Evolutionary conservation across 2,888 invertebrate species (phyloP).

Genomic region (Sinelater perroti): DNA sequence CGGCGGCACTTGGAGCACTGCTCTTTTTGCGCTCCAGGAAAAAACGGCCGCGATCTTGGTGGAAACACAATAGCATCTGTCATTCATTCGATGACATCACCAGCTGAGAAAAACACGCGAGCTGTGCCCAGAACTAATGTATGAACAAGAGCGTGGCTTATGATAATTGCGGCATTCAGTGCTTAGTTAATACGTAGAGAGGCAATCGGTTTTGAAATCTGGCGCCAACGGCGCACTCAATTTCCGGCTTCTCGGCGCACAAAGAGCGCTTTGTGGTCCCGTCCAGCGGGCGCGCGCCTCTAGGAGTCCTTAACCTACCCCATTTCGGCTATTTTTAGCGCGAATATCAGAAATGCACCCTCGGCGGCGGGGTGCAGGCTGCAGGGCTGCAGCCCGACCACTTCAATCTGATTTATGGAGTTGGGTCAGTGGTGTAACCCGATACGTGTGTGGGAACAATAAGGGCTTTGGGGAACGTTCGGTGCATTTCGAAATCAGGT

Average conservation of each 20-base stretch:
- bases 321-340: constrained; percentile 29
- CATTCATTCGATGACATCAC: constrained; percentile 43
- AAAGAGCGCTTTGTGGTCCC: constrained; percentile 19
- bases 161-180: constrained; percentile 39
- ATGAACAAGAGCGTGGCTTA: constrained; percentile 36
- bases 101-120: constrained; percentile 36
- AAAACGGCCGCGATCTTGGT: constrained; percentile 30
- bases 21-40: constrained; percentile 28
- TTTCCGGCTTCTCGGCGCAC: constrained; percentile 30
- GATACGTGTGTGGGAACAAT: constrained; percentile 54
- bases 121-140: constrained; percentile 31
- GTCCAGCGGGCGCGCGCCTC: constrained; percentile 3
- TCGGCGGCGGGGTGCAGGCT: constrained; percentile 17
- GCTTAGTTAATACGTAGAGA: constrained; percentile 31
- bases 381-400: constrained; percentile 33
- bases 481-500: constrained; percentile 50
- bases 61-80: constrained; percentile 45
- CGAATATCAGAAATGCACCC: constrained; percentile 37
- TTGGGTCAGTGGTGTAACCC: constrained; percentile 56
- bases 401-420: constrained; percentile 53
- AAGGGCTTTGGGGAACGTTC: constrained; percentile 41
- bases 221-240: constrained; percentile 39
- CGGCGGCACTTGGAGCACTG: constrained; percentile 16
- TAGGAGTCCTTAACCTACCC: constrained; percentile 31
- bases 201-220: constrained; percentile 43